A percentile compares a stretch with the other conserved stretches of the same genome.
Conservation (phyloP, 2,113 vertebrate genomes). For the Mastomys coucha region DNA sequence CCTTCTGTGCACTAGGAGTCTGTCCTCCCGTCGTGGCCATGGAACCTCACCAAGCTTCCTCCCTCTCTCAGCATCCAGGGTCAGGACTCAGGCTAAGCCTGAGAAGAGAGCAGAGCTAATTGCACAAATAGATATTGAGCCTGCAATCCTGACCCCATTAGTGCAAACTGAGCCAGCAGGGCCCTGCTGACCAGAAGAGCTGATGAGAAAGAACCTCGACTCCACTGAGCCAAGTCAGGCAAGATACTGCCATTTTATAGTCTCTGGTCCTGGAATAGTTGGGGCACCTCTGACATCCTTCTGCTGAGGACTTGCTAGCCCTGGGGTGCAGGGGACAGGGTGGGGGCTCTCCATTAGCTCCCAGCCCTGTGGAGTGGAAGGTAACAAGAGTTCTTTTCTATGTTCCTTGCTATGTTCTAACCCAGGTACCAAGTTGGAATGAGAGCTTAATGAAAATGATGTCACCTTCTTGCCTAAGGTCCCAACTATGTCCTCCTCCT, state of each 20-base stretch:
- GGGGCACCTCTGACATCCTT: background rate
- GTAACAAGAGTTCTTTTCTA: background rate
- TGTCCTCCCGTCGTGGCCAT: background rate
- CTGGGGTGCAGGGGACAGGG: background rate
- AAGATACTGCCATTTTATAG: background rate
- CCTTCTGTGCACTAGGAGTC: background rate
- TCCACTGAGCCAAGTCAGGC: background rate
- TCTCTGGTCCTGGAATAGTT: background rate
- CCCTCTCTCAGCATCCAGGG: conserved; percentile 28
- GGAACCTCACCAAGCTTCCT: conserved; percentile 39
- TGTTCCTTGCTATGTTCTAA: background rate
- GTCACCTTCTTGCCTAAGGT: background rate
- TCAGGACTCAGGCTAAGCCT: conserved; percentile 39
- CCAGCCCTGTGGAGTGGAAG: background rate
- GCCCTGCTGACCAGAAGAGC: background rate
- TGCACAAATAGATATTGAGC: conserved; percentile 79
- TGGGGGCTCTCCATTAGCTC: background rate
- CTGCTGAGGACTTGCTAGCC: background rate
- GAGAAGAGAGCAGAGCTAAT: conserved; percentile 76
- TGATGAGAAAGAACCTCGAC: conserved; percentile 27
- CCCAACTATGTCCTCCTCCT: background rate
- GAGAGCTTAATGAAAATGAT: background rate
- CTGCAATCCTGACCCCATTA: conserved; percentile 78
- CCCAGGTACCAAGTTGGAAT: background rate
- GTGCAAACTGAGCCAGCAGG: conserved; percentile 52